Evolutionary conservation across 2,797 vertebrate species (phyloP).

Genomic region (Tachyglossus aculeatus): DNA sequence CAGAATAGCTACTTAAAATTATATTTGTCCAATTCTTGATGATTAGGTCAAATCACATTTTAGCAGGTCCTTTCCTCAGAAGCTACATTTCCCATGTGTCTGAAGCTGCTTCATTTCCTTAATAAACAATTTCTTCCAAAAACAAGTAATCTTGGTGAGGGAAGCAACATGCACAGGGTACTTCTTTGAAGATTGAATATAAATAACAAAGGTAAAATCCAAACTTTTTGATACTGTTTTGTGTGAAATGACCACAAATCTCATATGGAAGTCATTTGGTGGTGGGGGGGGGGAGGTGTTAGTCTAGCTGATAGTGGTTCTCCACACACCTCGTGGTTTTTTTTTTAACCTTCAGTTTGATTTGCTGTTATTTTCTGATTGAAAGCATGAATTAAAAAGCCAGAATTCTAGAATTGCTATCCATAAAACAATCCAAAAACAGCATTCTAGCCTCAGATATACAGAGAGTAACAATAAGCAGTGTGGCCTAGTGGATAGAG

Average conservation of each 20-base stretch:
- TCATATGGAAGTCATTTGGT: slow-evolving; percentile 4
- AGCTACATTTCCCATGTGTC: slow-evolving; percentile 25
- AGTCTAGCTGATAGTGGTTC: neutral
- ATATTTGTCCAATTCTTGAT: neutral
- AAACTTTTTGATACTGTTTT: slow-evolving; percentile 28
- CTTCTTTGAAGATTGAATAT: neutral
- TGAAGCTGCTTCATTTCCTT: slow-evolving; percentile 34
- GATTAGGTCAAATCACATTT: neutral
- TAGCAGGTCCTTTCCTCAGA: neutral
- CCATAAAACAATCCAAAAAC: too few species aligned
- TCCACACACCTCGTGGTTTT: neutral
- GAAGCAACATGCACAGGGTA: neutral
- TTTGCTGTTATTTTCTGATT: neutral
- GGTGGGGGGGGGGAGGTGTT: slow-evolving; percentile 20
- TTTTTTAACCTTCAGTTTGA: neutral
- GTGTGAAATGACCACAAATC: slow-evolving; percentile 6
- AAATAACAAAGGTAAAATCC: slow-evolving; percentile 26
- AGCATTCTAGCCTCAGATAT: too few species aligned
- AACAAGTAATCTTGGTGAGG: slow-evolving; percentile 15
- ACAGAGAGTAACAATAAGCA: too few species aligned
- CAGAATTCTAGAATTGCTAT: neutral
- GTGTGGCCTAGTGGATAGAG: too few species aligned
- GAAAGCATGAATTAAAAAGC: neutral
- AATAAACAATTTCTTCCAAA: slow-evolving; percentile 52
- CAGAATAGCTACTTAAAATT: too few species aligned